Evolutionary conservation across 2,113 vertebrate genomes (phyloP).

Genomic region (Hemichromis elongatus): DNA sequence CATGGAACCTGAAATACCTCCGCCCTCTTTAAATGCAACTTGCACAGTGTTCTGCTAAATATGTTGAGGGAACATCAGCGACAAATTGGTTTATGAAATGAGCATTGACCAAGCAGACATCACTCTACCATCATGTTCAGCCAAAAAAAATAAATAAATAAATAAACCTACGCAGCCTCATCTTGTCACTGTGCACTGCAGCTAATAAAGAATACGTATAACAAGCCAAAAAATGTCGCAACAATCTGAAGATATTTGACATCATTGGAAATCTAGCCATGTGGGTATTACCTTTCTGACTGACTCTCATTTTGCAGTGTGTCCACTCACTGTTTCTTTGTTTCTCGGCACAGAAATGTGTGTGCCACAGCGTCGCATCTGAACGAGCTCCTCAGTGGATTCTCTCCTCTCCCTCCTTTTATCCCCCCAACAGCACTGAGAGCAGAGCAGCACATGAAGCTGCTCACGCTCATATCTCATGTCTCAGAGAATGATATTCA

Average conservation of each 20-base stretch:
- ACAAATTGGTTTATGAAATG: not conserved
- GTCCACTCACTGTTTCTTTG: not conserved
- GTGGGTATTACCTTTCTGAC: not conserved
- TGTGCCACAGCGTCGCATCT: not conserved
- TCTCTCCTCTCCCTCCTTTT: not conserved
- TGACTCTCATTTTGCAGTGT: not conserved
- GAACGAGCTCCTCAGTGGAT: not conserved
- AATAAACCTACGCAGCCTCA: not conserved
- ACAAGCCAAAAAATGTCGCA: not conserved
- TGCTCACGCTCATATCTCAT: slow-evolving; percentile 14
- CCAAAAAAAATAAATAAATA: not conserved
- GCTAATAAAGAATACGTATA: not conserved
- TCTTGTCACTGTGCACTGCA: not conserved
- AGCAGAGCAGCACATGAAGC: not conserved
- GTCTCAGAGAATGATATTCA: slow-evolving; percentile 37
- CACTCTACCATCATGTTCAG: not conserved
- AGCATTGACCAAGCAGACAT: not conserved
- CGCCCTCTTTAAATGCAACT: not conserved
- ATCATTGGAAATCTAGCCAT: not conserved
- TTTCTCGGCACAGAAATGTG: not conserved
- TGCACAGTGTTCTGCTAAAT: not conserved
- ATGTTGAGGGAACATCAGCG: not conserved
- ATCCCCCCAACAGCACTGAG: not conserved
- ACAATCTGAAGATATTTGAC: not conserved
- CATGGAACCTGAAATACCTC: not conserved